Evolutionary conservation across 1,140 invertebrate species (phyloP).

Genomic region (Rhizoglyphus robini): DNA sequence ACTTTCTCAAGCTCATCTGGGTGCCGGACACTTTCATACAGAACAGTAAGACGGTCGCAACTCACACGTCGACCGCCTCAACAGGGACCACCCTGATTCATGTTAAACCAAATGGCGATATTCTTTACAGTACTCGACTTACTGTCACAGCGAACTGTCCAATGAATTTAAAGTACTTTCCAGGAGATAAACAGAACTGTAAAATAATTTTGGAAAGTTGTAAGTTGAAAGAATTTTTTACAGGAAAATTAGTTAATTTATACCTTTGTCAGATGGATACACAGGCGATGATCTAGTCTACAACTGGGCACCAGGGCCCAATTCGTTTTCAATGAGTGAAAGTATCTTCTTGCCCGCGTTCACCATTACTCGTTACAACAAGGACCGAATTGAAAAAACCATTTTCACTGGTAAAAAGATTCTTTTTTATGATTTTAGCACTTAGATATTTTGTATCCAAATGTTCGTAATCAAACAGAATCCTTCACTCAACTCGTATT

Average conservation of each 20-base stretch:
- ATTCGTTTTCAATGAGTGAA: not conserved
- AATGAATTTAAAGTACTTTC: conserved; percentile 11
- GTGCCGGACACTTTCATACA: not conserved
- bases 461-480: too few species aligned
- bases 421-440: too few species aligned
- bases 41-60: not conserved
- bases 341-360: not conserved
- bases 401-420: too few species aligned
- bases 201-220: not conserved
- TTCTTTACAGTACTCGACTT: not conserved
- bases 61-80: not conserved
- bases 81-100: not conserved
- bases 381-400: not conserved
- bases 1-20: not conserved
- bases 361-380: conserved; percentile 8
- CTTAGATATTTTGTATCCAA: too few species aligned
- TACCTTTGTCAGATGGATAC: not conserved
- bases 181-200: not conserved
- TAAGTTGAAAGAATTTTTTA: too few species aligned
- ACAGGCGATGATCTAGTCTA: not conserved
- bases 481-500: conserved; percentile 27
- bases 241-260: not conserved
- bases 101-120: not conserved
- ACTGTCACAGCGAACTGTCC: not conserved
- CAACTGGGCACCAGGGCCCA: not conserved